These are phyloP conservation scores for Drosophila atroscutellata DNA, from an alignment of 2,888 invertebrate species.

Conservation along the genomic window DNA sequence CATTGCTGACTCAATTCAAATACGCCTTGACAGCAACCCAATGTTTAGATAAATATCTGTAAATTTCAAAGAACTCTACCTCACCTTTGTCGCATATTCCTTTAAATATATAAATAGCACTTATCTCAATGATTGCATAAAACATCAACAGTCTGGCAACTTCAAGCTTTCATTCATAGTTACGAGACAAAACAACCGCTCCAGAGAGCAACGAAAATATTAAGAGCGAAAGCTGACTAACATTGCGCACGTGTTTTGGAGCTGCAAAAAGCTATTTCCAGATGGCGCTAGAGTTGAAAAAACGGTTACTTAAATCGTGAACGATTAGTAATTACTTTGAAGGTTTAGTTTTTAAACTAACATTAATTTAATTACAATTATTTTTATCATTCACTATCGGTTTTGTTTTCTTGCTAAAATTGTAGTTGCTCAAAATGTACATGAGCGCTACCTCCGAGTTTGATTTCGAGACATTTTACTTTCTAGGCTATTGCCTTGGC, in stretches of 20 bases:
- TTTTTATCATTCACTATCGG: background rate
- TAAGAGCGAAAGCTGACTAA: slow-evolving; percentile 24
- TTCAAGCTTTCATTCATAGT: slow-evolving; percentile 58
- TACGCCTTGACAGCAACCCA: background rate
- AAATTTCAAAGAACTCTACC: fast-evolving
- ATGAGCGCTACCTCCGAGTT: background rate
- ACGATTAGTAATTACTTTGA: background rate
- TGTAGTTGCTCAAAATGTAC: background rate
- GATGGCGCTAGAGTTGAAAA: slow-evolving; percentile 36
- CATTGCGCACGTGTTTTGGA: slow-evolving; percentile 40
- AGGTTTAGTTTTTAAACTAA: background rate
- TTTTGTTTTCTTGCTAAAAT: background rate
- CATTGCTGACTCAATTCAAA: slow-evolving; percentile 5
- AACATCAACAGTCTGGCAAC: slow-evolving; percentile 55
- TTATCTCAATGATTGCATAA: slow-evolving; percentile 39
- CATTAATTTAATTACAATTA: background rate
- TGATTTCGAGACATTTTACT: background rate
- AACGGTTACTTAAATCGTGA: background rate
- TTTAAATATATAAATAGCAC: background rate
- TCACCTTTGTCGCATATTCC: fast-evolving
- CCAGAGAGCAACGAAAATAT: slow-evolving; percentile 9
- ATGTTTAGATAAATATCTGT: fast-evolving
- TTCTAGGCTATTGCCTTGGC: background rate
- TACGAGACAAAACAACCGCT: slow-evolving; percentile 14
- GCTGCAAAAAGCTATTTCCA: slow-evolving; percentile 43